These are phyloP conservation scores for Aproaerema taeniolella DNA, from an alignment of 2,888 invertebrate species.

Conservation along the genomic window DNA sequence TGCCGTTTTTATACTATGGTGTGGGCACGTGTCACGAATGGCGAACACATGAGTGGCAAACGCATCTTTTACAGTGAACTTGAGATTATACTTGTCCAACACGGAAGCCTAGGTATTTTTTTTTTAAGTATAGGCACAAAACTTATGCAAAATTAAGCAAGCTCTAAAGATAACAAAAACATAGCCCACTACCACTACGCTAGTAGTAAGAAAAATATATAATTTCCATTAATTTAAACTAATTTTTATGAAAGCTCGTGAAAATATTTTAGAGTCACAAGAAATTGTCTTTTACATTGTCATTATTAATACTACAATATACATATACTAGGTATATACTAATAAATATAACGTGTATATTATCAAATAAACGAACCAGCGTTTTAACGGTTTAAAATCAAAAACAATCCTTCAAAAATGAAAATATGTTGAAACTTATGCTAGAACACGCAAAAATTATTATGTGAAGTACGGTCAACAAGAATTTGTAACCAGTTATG, in stretches of 20 bases:
- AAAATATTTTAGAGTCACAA: constrained; percentile 60
- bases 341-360: too few species aligned
- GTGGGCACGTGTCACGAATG: too few species aligned
- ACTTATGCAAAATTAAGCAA: too few species aligned
- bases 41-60: too few species aligned
- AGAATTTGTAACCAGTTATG: too few species aligned
- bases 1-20: too few species aligned
- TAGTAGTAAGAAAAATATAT: constrained; percentile 75
- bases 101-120: too few species aligned
- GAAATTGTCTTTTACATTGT: constrained; percentile 71
- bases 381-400: constrained; percentile 22
- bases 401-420: constrained; percentile 44
- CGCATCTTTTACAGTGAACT: too few species aligned
- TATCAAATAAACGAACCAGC: constrained; percentile 43
- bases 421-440: constrained; percentile 21
- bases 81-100: too few species aligned
- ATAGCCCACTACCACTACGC: constrained; percentile 47
- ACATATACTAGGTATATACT: constrained; percentile 13
- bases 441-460: constrained; percentile 59
- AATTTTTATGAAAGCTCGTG: constrained; percentile 72
- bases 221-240: constrained; percentile 45
- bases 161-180: constrained; percentile 32
- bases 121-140: too few species aligned
- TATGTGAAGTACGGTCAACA: too few species aligned
- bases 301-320: constrained; percentile 29